These are phyloP conservation scores for Agonopterix alstromeriana DNA, from an alignment of 2,888 invertebrate species.

Conservation along the genomic window DNA sequence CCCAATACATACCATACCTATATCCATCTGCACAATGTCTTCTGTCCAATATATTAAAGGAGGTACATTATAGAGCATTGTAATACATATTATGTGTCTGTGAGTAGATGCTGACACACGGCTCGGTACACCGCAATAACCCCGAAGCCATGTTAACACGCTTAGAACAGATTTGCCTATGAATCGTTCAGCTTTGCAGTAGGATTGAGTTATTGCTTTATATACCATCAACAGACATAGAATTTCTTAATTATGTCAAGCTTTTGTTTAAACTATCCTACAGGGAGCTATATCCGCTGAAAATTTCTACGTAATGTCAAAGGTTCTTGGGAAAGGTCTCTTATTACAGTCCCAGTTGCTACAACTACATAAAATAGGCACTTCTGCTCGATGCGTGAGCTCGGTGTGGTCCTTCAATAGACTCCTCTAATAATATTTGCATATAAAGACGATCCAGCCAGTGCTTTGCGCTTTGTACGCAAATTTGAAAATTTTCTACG, in stretches of 20 bases:
- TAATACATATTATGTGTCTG: conserved; percentile 15
- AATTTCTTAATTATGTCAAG: neutral
- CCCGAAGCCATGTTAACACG: conserved; percentile 63
- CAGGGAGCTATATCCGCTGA: conserved; percentile 20
- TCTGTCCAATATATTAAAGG: conserved; percentile 15
- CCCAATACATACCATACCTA: conserved; percentile 12
- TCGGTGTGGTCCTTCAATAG: conserved; percentile 55
- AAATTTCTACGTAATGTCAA: conserved; percentile 31
- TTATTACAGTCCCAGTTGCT: conserved; percentile 38
- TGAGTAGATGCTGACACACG: conserved; percentile 26
- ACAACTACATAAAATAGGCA: conserved; percentile 22
- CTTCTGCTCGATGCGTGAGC: conserved; percentile 39
- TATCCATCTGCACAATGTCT: conserved; percentile 12
- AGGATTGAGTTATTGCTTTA: conserved; percentile 50
- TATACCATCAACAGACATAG: conserved; percentile 27
- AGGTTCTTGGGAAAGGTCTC: conserved; percentile 34
- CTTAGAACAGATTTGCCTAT: conserved; percentile 65
- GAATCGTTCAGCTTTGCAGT: conserved; percentile 60
- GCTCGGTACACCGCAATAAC: conserved; percentile 58
- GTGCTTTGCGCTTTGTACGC: conserved; percentile 53
- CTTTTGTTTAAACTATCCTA: conserved; percentile 16
- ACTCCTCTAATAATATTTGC: conserved; percentile 63
- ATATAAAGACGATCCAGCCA: conserved; percentile 55
- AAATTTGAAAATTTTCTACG: conserved; percentile 50
- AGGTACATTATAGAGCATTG: conserved; percentile 10